These are phyloP conservation scores for Diuraphis noxia DNA, from an alignment of 1,140 invertebrate species.

Conservation along the genomic window DNA sequence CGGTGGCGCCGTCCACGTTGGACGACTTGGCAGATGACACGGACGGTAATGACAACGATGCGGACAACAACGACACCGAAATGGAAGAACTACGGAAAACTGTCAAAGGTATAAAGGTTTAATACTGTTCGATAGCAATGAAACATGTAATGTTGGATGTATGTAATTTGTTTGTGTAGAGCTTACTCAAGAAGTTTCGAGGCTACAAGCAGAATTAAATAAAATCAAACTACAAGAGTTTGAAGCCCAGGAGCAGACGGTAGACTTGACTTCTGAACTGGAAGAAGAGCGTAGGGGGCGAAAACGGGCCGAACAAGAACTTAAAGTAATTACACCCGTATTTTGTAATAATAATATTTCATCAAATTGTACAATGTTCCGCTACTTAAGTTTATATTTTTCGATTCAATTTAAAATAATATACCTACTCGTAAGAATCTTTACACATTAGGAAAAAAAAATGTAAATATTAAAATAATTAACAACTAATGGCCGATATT, in stretches of 20 bases:
- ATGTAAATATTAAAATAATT: no score
- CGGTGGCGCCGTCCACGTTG: slow-evolving; percentile 54
- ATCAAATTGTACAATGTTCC: neutral
- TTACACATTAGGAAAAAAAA: no score
- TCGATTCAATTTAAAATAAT: no score
- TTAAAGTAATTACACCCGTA: slow-evolving; percentile 59
- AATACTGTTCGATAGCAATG: no score
- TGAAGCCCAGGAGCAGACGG: slow-evolving; percentile 69
- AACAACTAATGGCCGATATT: no score
- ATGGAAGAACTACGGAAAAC: slow-evolving; percentile 71
- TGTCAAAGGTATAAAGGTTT: slow-evolving; percentile 62
- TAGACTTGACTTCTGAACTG: slow-evolving; percentile 62
- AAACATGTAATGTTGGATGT: neutral
- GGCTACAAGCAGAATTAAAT: slow-evolving; percentile 70
- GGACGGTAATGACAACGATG: slow-evolving; percentile 64
- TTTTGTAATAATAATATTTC: neutral
- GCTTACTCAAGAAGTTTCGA: slow-evolving; percentile 68
- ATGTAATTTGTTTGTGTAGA: slow-evolving; percentile 60
- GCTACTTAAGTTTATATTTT: no score
- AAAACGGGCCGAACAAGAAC: slow-evolving; percentile 61
- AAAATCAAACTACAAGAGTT: slow-evolving; percentile 70
- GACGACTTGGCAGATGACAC: slow-evolving; percentile 58
- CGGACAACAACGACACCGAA: slow-evolving; percentile 66
- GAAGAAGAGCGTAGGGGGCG: slow-evolving; percentile 65
- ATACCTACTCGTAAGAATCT: no score